phyloP scores from a whole-genome alignment of 2,888 invertebrate species.

The Acanthosoma haemorrhoidale region DNA sequence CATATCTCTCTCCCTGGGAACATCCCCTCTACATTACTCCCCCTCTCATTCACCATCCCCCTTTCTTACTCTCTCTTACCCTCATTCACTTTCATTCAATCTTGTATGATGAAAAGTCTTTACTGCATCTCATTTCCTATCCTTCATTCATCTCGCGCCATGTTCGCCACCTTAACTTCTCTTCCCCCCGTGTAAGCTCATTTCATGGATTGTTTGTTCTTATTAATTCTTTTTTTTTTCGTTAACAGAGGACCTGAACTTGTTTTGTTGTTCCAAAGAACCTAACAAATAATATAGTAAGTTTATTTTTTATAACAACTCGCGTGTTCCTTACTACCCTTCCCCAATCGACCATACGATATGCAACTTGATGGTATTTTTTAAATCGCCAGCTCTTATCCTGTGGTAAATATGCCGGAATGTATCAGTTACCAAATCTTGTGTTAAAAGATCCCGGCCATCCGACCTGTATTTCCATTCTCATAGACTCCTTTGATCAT shows the following conservation, averaged over 20 bases:
- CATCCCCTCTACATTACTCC: not conserved
- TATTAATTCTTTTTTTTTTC: not conserved
- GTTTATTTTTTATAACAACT: too few relatives aligned
- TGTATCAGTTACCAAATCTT: too few relatives aligned
- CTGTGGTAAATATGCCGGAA: too few relatives aligned
- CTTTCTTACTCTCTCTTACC: not conserved
- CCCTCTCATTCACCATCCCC: not conserved
- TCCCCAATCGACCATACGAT: too few relatives aligned
- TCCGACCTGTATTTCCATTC: too few relatives aligned
- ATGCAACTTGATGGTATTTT: too few relatives aligned
- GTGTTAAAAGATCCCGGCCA: too few relatives aligned
- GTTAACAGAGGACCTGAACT: not conserved
- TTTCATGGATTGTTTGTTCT: not conserved
- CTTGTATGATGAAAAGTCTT: conserved; percentile 23
- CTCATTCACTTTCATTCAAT: conserved; percentile 16
- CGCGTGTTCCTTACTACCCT: too few relatives aligned
- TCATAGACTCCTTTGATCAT: too few relatives aligned
- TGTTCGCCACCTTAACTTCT: conserved; percentile 8
- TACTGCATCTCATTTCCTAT: conserved; percentile 13
- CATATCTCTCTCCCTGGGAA: not conserved
- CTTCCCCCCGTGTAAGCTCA: not conserved
- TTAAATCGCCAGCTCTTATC: too few relatives aligned
- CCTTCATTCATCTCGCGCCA: not conserved
- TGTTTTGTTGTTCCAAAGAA: too few relatives aligned
- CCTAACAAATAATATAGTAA: too few relatives aligned